Evolutionary conservation across 2,113 vertebrate genomes (phyloP).

Genomic region (Nothobranchius kuhntae): DNA sequence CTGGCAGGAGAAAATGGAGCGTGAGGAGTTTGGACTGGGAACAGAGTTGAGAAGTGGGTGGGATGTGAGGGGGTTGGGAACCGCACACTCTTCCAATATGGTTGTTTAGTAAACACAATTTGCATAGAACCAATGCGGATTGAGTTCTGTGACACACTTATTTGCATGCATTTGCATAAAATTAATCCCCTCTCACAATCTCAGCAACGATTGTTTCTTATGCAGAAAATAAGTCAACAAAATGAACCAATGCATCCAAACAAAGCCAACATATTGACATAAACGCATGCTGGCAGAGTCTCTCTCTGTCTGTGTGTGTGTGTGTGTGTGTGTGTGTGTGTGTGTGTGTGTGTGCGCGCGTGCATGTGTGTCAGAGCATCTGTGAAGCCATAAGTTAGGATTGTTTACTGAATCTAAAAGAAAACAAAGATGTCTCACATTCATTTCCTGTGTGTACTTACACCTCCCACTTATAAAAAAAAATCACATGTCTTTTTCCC

Average conservation of each 20-base stretch:
- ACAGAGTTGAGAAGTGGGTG: constrained; percentile 30
- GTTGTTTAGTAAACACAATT: constrained; percentile 79
- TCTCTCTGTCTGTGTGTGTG: constrained; percentile 13
- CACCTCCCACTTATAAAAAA: not conserved
- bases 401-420: constrained; percentile 28
- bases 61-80: constrained; percentile 55
- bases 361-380: constrained; percentile 11
- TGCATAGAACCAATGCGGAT: constrained; percentile 75
- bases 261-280: constrained; percentile 73
- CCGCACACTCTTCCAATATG: constrained; percentile 61
- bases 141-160: constrained; percentile 74
- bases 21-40: constrained; percentile 29
- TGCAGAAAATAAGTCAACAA: constrained; percentile 76
- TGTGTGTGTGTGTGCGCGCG: constrained; percentile 6
- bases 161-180: constrained; percentile 82
- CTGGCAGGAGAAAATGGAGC: constrained; percentile 12
- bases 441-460: not conserved
- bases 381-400: constrained; percentile 35
- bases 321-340: constrained; percentile 18
- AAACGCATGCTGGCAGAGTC: constrained; percentile 44
- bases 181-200: constrained; percentile 72
- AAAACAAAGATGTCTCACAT: constrained; percentile 29
- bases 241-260: constrained; percentile 61
- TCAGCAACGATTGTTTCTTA: constrained; percentile 71
- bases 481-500: not conserved